Conservation (phyloP, 2,113 vertebrate genomes). For the Megaleporinus macrocephalus region DNA sequence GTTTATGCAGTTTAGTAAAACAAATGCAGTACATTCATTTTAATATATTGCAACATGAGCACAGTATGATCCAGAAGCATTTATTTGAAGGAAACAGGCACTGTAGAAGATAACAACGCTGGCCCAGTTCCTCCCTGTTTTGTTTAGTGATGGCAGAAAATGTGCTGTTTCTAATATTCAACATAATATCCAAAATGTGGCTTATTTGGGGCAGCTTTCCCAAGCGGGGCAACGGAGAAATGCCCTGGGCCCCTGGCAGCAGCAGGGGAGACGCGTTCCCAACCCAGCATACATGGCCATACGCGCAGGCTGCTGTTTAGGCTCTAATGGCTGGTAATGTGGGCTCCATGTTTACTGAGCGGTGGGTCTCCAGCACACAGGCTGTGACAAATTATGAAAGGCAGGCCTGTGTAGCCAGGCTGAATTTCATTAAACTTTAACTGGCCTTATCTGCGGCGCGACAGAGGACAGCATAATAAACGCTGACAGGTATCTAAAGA, state of each 20-base stretch:
- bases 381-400: constrained; percentile 82
- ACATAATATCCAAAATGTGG: constrained; percentile 25
- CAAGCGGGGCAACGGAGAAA: constrained; percentile 53
- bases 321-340: constrained; percentile 78
- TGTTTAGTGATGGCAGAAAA: constrained; percentile 35
- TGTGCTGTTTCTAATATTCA: constrained; percentile 19
- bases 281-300: constrained; percentile 50
- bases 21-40: neutral
- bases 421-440: constrained; percentile 82
- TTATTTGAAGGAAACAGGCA: constrained; percentile 11
- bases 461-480: constrained; percentile 80
- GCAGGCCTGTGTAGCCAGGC: constrained; percentile 73
- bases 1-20: neutral
- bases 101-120: neutral
- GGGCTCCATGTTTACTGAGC: constrained; percentile 78
- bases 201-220: constrained; percentile 33
- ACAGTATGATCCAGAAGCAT: constrained; percentile 1
- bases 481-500: constrained; percentile 75
- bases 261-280: constrained; percentile 60
- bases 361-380: constrained; percentile 74
- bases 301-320: constrained; percentile 72
- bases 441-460: constrained; percentile 74
- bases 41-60: constrained; percentile 27
- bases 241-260: constrained; percentile 55
- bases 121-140: neutral